These are phyloP conservation scores for Neodontobutis hainanensis DNA, from an alignment of 2,113 vertebrate genomes.

Conservation along the genomic window DNA sequence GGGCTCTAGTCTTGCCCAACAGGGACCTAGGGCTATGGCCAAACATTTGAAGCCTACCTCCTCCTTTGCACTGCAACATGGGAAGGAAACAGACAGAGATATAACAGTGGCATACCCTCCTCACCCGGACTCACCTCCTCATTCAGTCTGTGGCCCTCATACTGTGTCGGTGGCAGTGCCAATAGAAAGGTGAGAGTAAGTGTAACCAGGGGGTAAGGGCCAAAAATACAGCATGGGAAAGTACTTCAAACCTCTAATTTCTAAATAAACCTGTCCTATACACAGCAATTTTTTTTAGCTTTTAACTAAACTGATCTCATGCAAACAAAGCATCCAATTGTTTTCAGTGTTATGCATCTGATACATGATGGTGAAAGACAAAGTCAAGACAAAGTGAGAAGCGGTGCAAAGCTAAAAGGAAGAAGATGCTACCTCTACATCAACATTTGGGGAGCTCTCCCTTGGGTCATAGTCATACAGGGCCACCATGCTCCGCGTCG, in stretches of 20 bases:
- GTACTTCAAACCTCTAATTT: conserved; percentile 35
- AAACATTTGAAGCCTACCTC: conserved; percentile 57
- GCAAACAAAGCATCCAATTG: not conserved
- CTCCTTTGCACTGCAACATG: conserved; percentile 66
- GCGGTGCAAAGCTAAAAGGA: conserved; percentile 2
- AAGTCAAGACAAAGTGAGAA: conserved; percentile 16
- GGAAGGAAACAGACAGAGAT: conserved; percentile 66
- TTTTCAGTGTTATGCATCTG: not conserved
- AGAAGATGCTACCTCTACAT: conserved; percentile 87
- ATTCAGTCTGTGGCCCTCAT: conserved; percentile 76
- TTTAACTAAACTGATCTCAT: conserved; percentile 3
- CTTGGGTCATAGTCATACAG: conserved; percentile 95
- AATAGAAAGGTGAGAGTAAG: conserved; percentile 80
- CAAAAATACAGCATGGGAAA: conserved; percentile 57
- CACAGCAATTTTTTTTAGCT: not conserved
- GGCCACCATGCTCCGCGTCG: conserved; percentile 91
- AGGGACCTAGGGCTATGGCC: conserved; percentile 41
- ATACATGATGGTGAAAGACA: conserved; percentile 21
- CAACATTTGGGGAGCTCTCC: conserved; percentile 96
- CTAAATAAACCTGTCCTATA: conserved; percentile 19
- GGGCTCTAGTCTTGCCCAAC: conserved; percentile 44
- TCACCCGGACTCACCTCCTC: conserved; percentile 80
- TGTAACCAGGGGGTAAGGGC: conserved; percentile 59
- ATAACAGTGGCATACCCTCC: conserved; percentile 53
- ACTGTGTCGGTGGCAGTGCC: conserved; percentile 76